Base-by-base conservation (phyloP, 2,888 invertebrate species). In the Leptura quadrifasciata region DNA sequence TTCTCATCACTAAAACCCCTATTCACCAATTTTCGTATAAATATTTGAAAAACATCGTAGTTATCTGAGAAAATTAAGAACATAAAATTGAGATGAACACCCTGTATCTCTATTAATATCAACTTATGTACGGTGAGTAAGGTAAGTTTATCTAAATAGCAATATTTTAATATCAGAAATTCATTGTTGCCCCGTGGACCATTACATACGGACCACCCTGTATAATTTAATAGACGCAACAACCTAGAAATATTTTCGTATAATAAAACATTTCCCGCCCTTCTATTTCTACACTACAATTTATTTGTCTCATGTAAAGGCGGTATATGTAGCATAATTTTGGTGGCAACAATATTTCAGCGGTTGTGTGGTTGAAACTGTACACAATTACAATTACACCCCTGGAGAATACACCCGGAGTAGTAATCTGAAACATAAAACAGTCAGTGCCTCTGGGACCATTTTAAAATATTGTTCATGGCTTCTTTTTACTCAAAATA, bases 341-440 rank as follows among this genome's bases (percentile, higher is more conserved):
- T 27, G 70, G 72, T 69, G 61, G 55, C 63, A 73, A 75, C 76
- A 69, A 67, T 79, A 79, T 79, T 77, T 79, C 74, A 79, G 77
- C 63, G 76, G 77, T 72, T 77, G 71, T 74, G 77, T 31, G 79
- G 79, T 75, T 61, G 73, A 54, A 69, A 67, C 73, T 6, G 27
- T 73, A 61, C 67, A 69, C 77, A 77, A 77, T 79, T 79, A 69
- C 77, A 77, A 77, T 79, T 77, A 77, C 77, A 77, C 60, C 72
- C 70, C 68, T 65, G 58, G 27, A 73, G 69, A 35, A 75, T 69
- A 35, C 63, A 69, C 55, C 72, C 58, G 17, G 54, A 57, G 72
- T 68, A 79, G 77, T 79, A 79, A 75, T 79, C 72, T 70, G 70
- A 35, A 76, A 57, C 73, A 73, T 64, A 60, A 68, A 54, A 21